A percentile compares a stretch with the other conserved stretches of the same genome.
These are phyloP conservation scores for Cairina moschata DNA, from an alignment of 2,113 vertebrate genomes.

Conservation along the genomic window DNA sequence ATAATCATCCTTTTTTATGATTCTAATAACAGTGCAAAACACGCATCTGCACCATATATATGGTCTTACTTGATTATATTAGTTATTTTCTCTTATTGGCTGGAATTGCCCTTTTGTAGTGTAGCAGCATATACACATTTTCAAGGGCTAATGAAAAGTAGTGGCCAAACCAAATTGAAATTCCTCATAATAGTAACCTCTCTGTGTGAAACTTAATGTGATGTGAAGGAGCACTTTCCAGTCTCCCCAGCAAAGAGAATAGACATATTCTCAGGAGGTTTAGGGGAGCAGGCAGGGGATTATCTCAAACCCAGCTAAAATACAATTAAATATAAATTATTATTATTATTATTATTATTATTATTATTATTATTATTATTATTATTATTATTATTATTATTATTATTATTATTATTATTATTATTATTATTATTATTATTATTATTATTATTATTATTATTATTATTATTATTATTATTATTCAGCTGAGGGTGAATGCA, in stretches of 20 bases:
- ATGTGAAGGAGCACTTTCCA: background rate
- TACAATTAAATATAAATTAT: background rate
- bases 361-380: background rate
- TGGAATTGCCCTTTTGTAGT: background rate
- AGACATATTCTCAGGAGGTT: background rate
- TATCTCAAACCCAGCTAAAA: background rate
- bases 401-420: background rate
- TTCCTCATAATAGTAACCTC: background rate
- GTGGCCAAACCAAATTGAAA: background rate
- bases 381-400: background rate
- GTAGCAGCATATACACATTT: background rate
- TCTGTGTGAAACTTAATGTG: background rate
- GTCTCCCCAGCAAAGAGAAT: background rate
- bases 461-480: background rate
- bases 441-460: background rate
- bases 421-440: background rate
- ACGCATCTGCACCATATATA: background rate
- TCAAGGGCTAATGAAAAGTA: background rate
- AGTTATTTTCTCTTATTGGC: background rate
- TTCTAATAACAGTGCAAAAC: background rate
- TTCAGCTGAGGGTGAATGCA: background rate
- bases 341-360: background rate
- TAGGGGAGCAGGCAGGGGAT: background rate
- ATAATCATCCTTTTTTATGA: background rate
- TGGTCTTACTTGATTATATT: background rate